These are phyloP conservation scores for Tachina fera DNA, from an alignment of 2,888 invertebrate genomes.

Conservation along the genomic window DNA sequence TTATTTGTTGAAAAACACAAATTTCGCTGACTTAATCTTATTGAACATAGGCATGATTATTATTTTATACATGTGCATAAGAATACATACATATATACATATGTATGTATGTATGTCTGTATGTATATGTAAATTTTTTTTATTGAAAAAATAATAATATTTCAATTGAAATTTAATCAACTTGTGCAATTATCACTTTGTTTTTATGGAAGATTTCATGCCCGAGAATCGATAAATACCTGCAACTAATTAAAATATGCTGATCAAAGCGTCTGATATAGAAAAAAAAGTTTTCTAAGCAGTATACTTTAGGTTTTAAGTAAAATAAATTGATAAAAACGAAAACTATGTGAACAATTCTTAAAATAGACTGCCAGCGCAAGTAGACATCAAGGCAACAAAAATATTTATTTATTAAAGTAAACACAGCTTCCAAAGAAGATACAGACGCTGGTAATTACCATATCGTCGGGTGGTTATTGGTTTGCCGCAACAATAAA, in stretches of 20 bases:
- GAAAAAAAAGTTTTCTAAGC: background rate
- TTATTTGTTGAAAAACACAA: background rate
- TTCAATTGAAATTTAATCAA: conserved; percentile 30
- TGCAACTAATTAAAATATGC: background rate
- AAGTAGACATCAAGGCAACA: no score
- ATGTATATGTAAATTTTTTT: background rate
- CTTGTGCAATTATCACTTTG: conserved; percentile 30
- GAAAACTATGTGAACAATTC: no score
- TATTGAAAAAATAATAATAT: background rate
- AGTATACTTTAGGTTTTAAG: background rate
- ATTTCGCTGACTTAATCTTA: conserved; percentile 23
- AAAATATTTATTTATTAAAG: no score
- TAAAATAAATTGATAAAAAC: no score
- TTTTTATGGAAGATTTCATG: background rate
- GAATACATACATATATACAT: no score
- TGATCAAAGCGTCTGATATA: background rate
- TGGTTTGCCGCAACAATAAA: no score
- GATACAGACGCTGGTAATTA: no score
- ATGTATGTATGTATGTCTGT: no score
- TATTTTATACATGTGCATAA: background rate
- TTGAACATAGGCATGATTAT: conserved; percentile 44
- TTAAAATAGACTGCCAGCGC: no score
- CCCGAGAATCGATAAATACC: background rate
- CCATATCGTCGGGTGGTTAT: no score
- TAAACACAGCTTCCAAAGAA: no score